Evolutionary conservation across 2,113 vertebrate species (phyloP), one percentile per base, ranked within the genome.

Genomic region (Gymnogyps californianus): DNA sequence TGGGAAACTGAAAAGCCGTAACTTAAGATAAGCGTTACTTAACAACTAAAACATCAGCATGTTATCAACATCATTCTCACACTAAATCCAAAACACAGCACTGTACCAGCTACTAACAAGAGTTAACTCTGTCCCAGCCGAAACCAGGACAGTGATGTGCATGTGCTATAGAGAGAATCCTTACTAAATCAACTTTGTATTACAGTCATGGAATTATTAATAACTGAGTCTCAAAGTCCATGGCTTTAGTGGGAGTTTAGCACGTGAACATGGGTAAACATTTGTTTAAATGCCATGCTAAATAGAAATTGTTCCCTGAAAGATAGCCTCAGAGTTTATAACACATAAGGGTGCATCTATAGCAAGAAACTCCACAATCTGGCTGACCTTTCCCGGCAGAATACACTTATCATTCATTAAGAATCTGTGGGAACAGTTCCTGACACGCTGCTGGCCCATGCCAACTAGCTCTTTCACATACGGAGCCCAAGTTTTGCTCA

Each of bases 281-380:
- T 66, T 80, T 61, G 3, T 52, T 70, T 57, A 87, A 83, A 66
- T 42, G 15, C 9, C 2, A 1, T 31, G 47, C 46, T 67, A 81
- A 47, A 59, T 11, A 71, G 51, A 86, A 78, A 9, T 22, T 25
- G 1, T 75, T 81, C 19, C 42, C 55, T 24, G 12, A 80, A 70
- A 22, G 2, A 77, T 10, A 59, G 19, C 25, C 7, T 75, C 12
- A 16, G 38, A 47, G 12, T 79, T 87, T 67, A 29, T n/a, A 75
- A 59, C 24, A 55, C 2, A 0, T 69, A 78, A 72, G 4, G 0
- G 7, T 38, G 7, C 10, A 46, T 14, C 59, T 31, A 42, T 11
- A 65, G 12, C 12, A 81, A 87, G 46, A 82, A 58, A 3, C 6
- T 61, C 40, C 22, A 38, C 32, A 55, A 28, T 54, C 18, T 6